Conservation (phyloP, 1,140 invertebrate species). For the Ceratitis capitata region DNA sequence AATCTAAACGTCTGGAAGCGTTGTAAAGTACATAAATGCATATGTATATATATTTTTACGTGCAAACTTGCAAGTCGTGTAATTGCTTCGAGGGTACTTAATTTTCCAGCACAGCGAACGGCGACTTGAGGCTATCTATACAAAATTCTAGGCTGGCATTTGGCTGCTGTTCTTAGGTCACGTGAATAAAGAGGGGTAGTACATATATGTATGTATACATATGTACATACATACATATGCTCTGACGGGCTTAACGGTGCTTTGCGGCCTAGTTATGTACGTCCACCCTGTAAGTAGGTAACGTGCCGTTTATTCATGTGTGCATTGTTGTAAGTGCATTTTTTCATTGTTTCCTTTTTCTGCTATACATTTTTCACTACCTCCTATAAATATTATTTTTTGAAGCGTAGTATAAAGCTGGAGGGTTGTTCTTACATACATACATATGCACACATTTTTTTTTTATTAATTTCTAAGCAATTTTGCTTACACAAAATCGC, state of each 20-base stretch:
- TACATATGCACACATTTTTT: background rate
- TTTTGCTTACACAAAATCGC: background rate
- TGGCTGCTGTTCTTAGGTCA: background rate
- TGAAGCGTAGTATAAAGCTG: background rate
- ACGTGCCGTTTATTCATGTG: background rate
- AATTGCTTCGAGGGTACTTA: background rate
- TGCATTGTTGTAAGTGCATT: background rate
- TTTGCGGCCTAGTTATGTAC: background rate
- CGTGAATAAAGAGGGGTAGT: background rate
- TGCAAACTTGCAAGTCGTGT: background rate
- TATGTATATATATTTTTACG: background rate
- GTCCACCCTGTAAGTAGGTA: background rate
- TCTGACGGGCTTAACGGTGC: background rate
- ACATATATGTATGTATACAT: background rate
- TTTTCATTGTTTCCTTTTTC: too few relatives aligned
- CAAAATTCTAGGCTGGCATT: background rate
- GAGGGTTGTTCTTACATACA: background rate
- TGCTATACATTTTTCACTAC: background rate
- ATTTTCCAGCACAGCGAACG: conserved; percentile 1
- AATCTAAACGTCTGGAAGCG: background rate
- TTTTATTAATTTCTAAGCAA: background rate
- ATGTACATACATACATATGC: background rate
- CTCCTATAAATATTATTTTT: background rate
- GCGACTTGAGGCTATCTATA: background rate
- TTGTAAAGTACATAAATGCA: conserved; percentile 2